phyloP scores from a whole-genome alignment of 2,113 vertebrate species.

The Scartelaos histophorus region DNA sequence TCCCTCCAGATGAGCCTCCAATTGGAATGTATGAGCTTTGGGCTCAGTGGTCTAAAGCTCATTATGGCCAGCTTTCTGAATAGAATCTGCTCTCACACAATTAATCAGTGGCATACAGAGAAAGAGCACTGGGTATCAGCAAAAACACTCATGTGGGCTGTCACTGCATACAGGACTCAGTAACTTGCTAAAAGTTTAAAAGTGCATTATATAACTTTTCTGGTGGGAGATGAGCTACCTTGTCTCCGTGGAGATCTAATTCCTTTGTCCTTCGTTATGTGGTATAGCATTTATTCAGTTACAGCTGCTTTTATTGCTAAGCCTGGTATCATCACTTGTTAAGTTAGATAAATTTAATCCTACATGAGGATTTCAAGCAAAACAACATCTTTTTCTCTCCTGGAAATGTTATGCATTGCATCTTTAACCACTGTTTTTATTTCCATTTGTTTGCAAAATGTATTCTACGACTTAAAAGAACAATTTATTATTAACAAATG shows the following conservation, averaged over 20 bases:
- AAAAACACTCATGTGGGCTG: neutral
- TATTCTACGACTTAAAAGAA: no score
- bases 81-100: slow-evolving; percentile 18
- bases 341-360: no score
- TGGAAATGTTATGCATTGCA: no score
- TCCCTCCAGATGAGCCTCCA: slow-evolving; percentile 21
- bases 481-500: no score
- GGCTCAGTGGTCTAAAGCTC: slow-evolving; percentile 12
- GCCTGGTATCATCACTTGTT: no score
- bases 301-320: no score
- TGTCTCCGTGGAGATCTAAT: neutral
- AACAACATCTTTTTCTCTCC: no score
- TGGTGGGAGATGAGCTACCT: neutral
- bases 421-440: no score
- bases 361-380: no score
- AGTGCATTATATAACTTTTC: neutral
- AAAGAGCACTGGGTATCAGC: neutral
- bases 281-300: neutral
- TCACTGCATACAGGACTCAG: neutral
- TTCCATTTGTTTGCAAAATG: no score
- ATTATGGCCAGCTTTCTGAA: slow-evolving; percentile 11
- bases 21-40: slow-evolving; percentile 14
- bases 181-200: neutral
- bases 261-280: neutral
- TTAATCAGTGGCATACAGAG: neutral